These are phyloP conservation scores for Anguilla anguilla DNA, from an alignment of 2,797 vertebrate species.

Conservation along the genomic window DNA sequence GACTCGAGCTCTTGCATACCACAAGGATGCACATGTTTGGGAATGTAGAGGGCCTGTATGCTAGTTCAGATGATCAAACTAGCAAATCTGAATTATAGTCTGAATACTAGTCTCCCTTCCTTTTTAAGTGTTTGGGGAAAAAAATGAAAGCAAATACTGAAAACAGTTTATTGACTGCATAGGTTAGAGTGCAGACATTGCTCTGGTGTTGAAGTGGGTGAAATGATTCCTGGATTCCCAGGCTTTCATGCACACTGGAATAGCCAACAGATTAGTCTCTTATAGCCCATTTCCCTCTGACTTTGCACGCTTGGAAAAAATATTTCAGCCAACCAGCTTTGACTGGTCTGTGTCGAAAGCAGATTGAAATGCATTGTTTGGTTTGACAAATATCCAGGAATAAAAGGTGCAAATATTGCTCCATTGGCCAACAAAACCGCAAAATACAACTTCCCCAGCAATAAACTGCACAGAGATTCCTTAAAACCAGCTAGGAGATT, in stretches of 20 bases:
- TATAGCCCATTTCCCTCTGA: background rate
- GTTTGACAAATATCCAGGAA: background rate
- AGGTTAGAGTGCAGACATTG: conserved; percentile 9
- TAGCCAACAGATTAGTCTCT: background rate
- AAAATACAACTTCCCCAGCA: background rate
- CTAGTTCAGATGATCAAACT: background rate
- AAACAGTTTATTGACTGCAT: conserved; percentile 18
- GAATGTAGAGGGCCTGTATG: background rate
- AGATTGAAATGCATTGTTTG: background rate
- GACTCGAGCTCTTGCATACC: background rate
- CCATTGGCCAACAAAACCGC: background rate
- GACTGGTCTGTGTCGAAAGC: background rate
- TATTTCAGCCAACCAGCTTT: background rate
- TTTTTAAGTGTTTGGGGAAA: background rate
- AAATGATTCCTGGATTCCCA: conserved; percentile 16
- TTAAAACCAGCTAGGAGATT: background rate
- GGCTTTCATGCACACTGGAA: background rate
- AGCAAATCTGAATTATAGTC: background rate
- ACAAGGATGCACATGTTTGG: background rate
- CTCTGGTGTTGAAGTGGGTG: background rate
- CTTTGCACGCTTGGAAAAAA: background rate
- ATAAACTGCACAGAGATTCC: background rate
- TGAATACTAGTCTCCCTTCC: background rate
- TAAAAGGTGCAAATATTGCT: background rate
- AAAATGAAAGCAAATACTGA: background rate